Conservation (phyloP, 2,888 invertebrate species). For the Ormyrus rosae region DNA sequence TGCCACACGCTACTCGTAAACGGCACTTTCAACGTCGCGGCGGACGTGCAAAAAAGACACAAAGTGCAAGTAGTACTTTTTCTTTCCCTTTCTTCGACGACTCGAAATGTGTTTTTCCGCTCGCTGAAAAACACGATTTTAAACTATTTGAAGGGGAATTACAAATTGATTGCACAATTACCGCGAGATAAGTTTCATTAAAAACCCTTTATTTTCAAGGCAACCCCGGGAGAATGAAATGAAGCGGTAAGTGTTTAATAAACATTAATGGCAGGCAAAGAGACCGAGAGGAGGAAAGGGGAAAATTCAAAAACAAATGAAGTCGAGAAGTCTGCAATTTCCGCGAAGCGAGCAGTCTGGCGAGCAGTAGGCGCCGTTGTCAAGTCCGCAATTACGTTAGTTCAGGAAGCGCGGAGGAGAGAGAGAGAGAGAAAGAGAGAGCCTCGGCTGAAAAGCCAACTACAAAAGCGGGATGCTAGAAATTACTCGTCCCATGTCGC, state of each 20-base stretch:
- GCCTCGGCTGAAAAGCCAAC: too few relatives aligned
- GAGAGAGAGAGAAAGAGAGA: too few relatives aligned
- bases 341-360: neutral
- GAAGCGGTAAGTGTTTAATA: too few relatives aligned
- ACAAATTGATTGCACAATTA: too few relatives aligned
- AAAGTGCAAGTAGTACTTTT: neutral
- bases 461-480: conserved; percentile 2
- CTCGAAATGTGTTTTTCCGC: too few relatives aligned
- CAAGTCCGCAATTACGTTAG: conserved; percentile 24
- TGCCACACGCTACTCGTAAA: conserved; percentile 24
- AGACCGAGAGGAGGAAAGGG: too few relatives aligned
- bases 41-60: neutral
- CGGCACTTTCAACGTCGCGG: conserved; percentile 27
- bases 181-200: too few relatives aligned
- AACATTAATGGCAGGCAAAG: too few relatives aligned
- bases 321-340: conserved; percentile 11
- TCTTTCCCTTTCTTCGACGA: neutral
- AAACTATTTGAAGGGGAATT: too few relatives aligned
- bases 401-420: neutral
- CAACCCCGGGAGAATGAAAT: too few relatives aligned
- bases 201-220: too few relatives aligned
- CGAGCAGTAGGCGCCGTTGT: neutral
- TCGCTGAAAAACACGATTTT: too few relatives aligned
- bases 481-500: conserved; percentile 8
- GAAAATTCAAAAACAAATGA: neutral